Base-by-base conservation (phyloP, 2,797 vertebrate genomes). In the Setipinna tenuifilis region DNA sequence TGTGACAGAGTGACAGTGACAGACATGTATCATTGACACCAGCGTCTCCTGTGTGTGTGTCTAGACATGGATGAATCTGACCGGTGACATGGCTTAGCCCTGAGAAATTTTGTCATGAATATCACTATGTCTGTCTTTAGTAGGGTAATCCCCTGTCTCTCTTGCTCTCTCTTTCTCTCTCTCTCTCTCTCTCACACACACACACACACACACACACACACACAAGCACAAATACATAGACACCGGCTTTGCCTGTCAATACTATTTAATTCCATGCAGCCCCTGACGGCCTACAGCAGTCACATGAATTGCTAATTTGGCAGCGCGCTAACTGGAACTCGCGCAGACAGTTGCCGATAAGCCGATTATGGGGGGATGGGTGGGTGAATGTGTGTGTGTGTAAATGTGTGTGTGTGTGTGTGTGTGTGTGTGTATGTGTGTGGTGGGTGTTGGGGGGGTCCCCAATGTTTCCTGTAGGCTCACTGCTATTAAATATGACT, bases 251-350 rank as follows among this genome's bases (percentile, higher is more conserved):
- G 83, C 28, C 83, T 11, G 21, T 80, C 68, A 35, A 75, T 75
- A 75, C 68, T 35, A 35, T 75, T 35, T 75, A 75, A 75, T 31
- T 75, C 68, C 68, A 35, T 75, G 68, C 68, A 31, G 50, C 44
- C 84, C 3, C 17, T 1, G 61, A 68, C 6, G 25, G 61, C 86
- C 57, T 35, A 75, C 44, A n/a, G 16, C 12, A 68, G 1, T 59
- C 84, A 90, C 85, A 92, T 92, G 84, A 92, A 92, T 92, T 89
- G 89, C 82, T 90, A 92, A 92, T 91, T 92, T 81, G 87, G 62
- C 83, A 83, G 82, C 3, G 16, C 2, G 68, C 68, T 75, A 31
- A 75, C 16, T 14, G 68, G 68, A 75, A 35, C 28, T 75, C 28
- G 28, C 28, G 31, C 87, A 84, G 85, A 83, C 57, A 9, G 88